Conservation (phyloP, 2,888 invertebrate genomes). For the Blastobasis adustella region DNA sequence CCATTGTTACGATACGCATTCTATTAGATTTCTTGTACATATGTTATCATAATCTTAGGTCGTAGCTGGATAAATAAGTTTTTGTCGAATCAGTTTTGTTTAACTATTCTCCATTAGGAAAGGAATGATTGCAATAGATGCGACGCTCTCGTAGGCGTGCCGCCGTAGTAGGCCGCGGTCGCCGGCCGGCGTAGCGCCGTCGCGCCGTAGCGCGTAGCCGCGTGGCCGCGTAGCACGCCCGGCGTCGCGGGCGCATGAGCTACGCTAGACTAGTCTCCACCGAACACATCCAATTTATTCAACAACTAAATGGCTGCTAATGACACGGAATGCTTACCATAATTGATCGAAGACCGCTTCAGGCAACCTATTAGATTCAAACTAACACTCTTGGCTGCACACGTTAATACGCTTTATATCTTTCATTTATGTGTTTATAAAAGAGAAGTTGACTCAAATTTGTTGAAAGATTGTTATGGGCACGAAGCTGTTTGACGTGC, state of each 20-base stretch:
- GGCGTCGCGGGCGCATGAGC: constrained; percentile 38
- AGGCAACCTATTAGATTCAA: constrained; percentile 61
- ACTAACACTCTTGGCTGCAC: constrained; percentile 72
- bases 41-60: constrained; percentile 53
- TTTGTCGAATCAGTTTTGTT: constrained; percentile 36
- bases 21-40: constrained; percentile 70
- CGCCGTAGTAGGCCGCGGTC: constrained; percentile 41
- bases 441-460: constrained; percentile 50
- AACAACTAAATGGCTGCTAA: constrained; percentile 62
- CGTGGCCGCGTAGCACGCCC: constrained; percentile 25
- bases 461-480: constrained; percentile 59
- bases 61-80: constrained; percentile 42
- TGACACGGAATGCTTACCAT: constrained; percentile 71
- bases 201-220: constrained; percentile 30
- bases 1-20: constrained; percentile 68
- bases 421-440: constrained; percentile 71
- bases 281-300: constrained; percentile 41
- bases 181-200: constrained; percentile 44
- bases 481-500: constrained; percentile 74
- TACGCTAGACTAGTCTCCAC: constrained; percentile 36
- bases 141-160: constrained; percentile 13
- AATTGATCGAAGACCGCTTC: constrained; percentile 61
- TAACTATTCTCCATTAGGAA: constrained; percentile 36
- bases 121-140: constrained; percentile 29
- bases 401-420: constrained; percentile 62